Conservation (phyloP, 2,888 invertebrate genomes). For the Protophormia terraenovae region DNA sequence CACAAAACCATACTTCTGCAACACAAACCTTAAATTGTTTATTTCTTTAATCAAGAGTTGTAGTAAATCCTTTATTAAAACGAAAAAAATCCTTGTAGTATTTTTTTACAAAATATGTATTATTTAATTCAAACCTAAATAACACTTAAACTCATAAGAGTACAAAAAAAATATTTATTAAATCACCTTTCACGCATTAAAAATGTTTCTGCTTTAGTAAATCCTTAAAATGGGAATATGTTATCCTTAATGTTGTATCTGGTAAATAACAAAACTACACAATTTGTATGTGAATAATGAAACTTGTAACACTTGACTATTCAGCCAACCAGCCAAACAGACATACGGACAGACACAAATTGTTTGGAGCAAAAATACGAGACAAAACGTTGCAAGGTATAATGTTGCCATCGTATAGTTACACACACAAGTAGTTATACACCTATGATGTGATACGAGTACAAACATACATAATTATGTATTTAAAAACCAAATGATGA, state of each 20-base stretch:
- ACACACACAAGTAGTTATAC: not conserved
- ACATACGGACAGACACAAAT: conserved; percentile 2
- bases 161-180: not conserved
- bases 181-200: not conserved
- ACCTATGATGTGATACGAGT: not conserved
- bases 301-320: conserved; percentile 18
- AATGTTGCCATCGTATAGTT: not conserved
- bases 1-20: too few relatives aligned
- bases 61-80: not conserved
- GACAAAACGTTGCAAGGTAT: not conserved
- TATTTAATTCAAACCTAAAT: not conserved
- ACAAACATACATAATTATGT: not conserved
- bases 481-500: conserved; percentile 11
- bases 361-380: not conserved
- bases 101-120: not conserved
- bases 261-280: not conserved
- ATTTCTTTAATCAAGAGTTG: too few relatives aligned
- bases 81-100: not conserved
- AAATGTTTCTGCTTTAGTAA: conserved; percentile 14
- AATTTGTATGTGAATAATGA: not conserved
- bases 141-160: not conserved
- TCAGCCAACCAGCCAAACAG: not conserved
- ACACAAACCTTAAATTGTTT: too few relatives aligned
- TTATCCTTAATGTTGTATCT: conserved; percentile 34
- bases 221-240: conserved; percentile 18